These are phyloP conservation scores for Eudasyphora cyanicolor DNA, from an alignment of 2,888 invertebrate genomes.

Conservation along the genomic window DNA sequence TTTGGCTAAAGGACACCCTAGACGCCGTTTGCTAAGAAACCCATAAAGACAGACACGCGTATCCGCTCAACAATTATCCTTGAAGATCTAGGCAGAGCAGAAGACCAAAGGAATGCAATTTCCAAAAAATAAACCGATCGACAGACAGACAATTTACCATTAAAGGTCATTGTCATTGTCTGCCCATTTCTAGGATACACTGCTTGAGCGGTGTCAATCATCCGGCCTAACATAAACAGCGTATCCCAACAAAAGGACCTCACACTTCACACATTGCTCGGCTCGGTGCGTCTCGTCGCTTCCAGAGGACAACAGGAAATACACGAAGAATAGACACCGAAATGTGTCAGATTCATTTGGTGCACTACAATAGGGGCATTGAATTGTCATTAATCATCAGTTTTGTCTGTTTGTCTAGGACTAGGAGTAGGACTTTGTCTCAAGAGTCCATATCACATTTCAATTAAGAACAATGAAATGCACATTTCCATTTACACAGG, in stretches of 20 bases:
- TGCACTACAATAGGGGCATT: conserved; percentile 26
- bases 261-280: conserved; percentile 33
- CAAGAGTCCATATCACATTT: conserved; percentile 44
- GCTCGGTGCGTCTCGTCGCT: not conserved
- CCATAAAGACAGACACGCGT: conserved; percentile 1
- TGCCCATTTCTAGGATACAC: not conserved
- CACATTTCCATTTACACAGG: not conserved
- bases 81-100: not conserved
- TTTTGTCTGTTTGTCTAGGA: not conserved
- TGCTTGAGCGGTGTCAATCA: conserved; percentile 12
- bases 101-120: not conserved
- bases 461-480: too few relatives aligned
- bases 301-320: conserved; percentile 10
- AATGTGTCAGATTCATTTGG: conserved; percentile 37
- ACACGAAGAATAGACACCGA: not conserved
- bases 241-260: conserved; percentile 33
- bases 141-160: conserved; percentile 32
- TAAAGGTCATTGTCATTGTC: conserved; percentile 32
- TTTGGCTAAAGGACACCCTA: conserved; percentile 28
- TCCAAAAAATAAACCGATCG: not conserved
- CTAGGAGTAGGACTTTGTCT: not conserved
- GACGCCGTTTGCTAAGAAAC: conserved; percentile 26
- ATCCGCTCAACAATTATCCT: conserved; percentile 23
- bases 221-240: not conserved
- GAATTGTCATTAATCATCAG: conserved; percentile 40